These are phyloP conservation scores for Brachionus sp. DNA, from an alignment of 1,140 invertebrate genomes.

Conservation along the genomic window DNA sequence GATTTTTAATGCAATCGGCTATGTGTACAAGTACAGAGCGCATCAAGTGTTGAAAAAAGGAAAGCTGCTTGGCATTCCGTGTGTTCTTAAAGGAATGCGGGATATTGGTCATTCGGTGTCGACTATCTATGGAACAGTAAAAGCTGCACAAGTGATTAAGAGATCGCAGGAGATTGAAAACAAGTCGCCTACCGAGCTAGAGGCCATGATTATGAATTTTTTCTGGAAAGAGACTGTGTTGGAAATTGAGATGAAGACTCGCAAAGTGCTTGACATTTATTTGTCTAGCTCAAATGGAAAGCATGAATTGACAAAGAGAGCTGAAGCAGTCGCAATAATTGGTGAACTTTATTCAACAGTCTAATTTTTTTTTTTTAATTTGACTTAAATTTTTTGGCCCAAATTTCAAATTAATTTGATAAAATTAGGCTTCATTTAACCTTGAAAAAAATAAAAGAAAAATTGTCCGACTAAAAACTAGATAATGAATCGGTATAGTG, in stretches of 20 bases:
- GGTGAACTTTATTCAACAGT: conserved; percentile 2
- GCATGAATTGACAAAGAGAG: neutral
- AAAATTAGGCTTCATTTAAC: neutral
- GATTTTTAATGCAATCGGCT: conserved; percentile 13
- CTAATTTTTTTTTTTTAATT: neutral
- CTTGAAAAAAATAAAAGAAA: neutral
- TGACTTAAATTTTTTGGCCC: neutral
- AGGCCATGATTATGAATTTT: conserved; percentile 4
- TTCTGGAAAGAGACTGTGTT: neutral
- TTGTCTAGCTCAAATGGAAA: neutral
- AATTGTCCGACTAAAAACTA: neutral
- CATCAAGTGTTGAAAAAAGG: neutral
- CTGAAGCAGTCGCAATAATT: neutral
- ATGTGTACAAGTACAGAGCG: neutral
- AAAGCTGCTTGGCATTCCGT: conserved; percentile 1
- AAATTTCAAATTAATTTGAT: neutral
- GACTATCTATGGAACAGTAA: neutral
- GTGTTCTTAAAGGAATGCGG: neutral
- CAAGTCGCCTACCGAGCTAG: neutral
- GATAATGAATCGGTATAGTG: too few species aligned
- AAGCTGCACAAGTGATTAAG: conserved; percentile 8
- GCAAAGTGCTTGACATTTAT: conserved; percentile 26
- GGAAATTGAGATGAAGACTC: conserved; percentile 24
- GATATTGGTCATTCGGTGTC: neutral
- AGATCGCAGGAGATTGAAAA: neutral